Percentiles rank a stretch among this genome's conserved stretches.
phyloP scores from a whole-genome alignment of 2,797 vertebrate species.

The Tauraco hartlaubi region DNA sequence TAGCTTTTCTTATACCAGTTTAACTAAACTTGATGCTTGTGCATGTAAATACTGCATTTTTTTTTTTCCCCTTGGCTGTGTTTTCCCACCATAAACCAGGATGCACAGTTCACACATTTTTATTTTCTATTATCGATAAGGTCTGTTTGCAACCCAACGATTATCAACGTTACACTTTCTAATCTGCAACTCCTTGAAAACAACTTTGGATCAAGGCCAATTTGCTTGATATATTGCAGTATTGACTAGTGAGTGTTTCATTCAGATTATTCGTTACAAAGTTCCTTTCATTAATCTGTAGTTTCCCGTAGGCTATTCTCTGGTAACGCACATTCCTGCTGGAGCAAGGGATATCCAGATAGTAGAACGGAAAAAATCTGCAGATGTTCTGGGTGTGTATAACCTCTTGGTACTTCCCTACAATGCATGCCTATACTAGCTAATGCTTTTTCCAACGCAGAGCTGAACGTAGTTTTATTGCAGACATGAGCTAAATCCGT shows the following conservation, averaged over 20 bases:
- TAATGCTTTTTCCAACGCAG: neutral
- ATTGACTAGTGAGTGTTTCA: neutral
- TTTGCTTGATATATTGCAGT: neutral
- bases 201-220: neutral
- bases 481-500: neutral
- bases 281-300: neutral
- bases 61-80: accelerated
- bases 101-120: neutral
- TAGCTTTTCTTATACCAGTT: neutral
- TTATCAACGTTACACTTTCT: neutral
- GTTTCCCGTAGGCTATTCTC: conserved; percentile 88
- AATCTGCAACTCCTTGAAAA: neutral
- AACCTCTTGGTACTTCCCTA: conserved; percentile 22
- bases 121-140: accelerated
- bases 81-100: neutral
- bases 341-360: conserved; percentile 97
- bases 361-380: conserved; percentile 95
- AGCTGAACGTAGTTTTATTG: neutral
- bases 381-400: conserved; percentile 91
- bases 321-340: conserved; percentile 95
- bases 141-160: neutral
- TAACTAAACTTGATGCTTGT: neutral
- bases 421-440: neutral
- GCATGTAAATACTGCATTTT: neutral
- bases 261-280: neutral